Conservation (phyloP, 2,797 vertebrate genomes). For the Taenioides sp. region DNA sequence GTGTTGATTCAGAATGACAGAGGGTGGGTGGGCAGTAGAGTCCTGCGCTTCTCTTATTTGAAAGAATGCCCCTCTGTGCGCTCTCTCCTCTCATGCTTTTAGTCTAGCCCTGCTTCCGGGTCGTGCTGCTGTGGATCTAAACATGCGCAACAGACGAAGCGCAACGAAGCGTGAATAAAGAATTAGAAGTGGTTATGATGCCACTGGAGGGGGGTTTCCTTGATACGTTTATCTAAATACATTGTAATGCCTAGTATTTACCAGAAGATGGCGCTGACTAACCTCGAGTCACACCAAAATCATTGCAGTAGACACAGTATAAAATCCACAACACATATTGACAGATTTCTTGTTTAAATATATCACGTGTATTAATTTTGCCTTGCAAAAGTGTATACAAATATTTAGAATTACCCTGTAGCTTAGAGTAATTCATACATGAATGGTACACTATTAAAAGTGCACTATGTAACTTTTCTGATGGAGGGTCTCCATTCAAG, state of each 20-base stretch:
- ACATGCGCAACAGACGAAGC: constrained; percentile 26
- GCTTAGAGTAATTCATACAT: too few species aligned
- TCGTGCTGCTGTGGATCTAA: constrained; percentile 10
- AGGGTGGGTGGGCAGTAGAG: neutral
- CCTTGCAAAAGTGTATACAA: neutral
- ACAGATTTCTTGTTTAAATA: neutral
- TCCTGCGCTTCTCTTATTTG: neutral
- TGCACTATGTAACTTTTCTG: too few species aligned
- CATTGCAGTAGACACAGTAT: too few species aligned
- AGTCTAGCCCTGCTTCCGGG: constrained; percentile 32
- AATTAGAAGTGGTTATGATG: neutral
- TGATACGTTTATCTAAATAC: neutral
- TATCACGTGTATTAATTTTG: neutral
- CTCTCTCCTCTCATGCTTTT: constrained; percentile 6
- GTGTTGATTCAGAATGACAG: neutral
- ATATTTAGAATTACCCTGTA: neutral
- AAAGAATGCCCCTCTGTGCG: neutral
- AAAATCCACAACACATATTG: too few species aligned
- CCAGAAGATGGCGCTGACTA: constrained; percentile 21
- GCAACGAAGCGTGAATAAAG: neutral
- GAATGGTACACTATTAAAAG: too few species aligned
- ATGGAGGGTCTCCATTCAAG: too few species aligned
- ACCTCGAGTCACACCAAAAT: neutral
- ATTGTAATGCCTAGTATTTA: constrained; percentile 2
- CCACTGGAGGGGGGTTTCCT: neutral